Percentiles rank a stretch among this genome's conserved stretches.
Conservation (phyloP, 2,888 invertebrate species). For the Papilio elwesi region DNA sequence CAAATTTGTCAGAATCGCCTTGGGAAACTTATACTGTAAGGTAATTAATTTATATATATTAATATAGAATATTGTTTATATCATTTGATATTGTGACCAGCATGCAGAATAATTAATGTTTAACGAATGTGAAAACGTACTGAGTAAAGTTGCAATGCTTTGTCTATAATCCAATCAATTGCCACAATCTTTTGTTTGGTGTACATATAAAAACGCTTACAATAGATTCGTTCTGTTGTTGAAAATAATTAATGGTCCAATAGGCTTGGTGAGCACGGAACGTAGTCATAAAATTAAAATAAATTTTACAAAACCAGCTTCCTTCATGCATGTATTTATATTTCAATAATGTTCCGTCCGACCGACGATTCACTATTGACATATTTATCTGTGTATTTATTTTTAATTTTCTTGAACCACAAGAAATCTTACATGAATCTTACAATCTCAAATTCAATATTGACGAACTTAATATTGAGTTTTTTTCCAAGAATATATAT, state of each 20-base stretch:
- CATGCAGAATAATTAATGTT: not conserved
- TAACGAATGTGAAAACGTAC: not conserved
- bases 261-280: conserved; percentile 2
- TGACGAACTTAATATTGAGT: too few relatives aligned
- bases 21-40: too few relatives aligned
- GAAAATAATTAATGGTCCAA: conserved; percentile 27
- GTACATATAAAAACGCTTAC: not conserved
- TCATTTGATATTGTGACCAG: too few relatives aligned
- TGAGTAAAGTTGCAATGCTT: not conserved
- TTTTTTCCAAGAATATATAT: too few relatives aligned
- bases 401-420: too few relatives aligned
- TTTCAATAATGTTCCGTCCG: not conserved
- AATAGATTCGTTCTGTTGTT: not conserved
- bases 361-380: not conserved
- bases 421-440: too few relatives aligned
- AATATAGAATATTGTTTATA: too few relatives aligned
- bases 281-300: not conserved
- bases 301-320: not conserved
- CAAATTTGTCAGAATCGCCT: too few relatives aligned
- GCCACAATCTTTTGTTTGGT: not conserved
- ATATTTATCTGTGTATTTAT: not conserved
- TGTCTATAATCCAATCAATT: conserved; percentile 4
- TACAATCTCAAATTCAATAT: too few relatives aligned
- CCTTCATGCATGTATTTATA: not conserved
- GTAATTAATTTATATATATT: too few relatives aligned